Evolutionary conservation across 2,113 vertebrate species (phyloP).

Genomic region (Eulemur rufifrons): DNA sequence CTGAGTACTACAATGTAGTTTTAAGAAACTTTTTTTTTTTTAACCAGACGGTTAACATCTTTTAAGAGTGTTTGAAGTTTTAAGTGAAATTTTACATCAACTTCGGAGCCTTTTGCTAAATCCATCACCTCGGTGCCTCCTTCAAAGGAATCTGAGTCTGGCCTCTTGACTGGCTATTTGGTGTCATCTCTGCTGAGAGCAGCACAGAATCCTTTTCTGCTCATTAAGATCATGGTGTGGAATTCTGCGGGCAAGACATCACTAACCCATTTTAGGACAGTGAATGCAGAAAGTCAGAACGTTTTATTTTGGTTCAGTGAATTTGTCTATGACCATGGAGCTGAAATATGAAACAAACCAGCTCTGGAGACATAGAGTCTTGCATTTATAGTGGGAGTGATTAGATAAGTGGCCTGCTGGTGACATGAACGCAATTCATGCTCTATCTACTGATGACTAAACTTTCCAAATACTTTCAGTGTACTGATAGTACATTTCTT

Average conservation of each 20-base stretch:
- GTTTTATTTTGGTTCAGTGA: conserved; percentile 85
- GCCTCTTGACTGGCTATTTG: conserved; percentile 62
- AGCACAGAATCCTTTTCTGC: conserved; percentile 37
- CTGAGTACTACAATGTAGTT: neutral
- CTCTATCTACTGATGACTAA: conserved; percentile 73
- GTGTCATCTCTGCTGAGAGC: conserved; percentile 46
- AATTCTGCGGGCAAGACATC: conserved; percentile 81
- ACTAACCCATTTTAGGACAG: conserved; percentile 70
- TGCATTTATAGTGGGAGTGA: conserved; percentile 78
- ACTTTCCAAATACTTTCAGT: conserved; percentile 73
- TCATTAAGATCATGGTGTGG: conserved; percentile 79
- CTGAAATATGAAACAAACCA: conserved; percentile 76
- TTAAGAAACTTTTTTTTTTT: neutral
- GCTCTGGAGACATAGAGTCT: conserved; percentile 59
- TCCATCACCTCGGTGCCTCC: conserved; percentile 55
- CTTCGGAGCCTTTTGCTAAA: conserved; percentile 52
- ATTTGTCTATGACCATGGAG: conserved; percentile 72
- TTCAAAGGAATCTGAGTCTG: conserved; percentile 55
- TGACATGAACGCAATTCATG: conserved; percentile 67
- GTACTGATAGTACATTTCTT: conserved; percentile 60
- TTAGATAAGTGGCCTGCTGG: conserved; percentile 81
- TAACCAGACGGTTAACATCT: neutral
- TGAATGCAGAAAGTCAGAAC: conserved; percentile 59
- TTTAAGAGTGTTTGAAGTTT: conserved; percentile 34
- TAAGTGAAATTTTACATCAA: conserved; percentile 44